phyloP scores from a whole-genome alignment of 2,797 vertebrate species.

The Scleropages formosus region DNA sequence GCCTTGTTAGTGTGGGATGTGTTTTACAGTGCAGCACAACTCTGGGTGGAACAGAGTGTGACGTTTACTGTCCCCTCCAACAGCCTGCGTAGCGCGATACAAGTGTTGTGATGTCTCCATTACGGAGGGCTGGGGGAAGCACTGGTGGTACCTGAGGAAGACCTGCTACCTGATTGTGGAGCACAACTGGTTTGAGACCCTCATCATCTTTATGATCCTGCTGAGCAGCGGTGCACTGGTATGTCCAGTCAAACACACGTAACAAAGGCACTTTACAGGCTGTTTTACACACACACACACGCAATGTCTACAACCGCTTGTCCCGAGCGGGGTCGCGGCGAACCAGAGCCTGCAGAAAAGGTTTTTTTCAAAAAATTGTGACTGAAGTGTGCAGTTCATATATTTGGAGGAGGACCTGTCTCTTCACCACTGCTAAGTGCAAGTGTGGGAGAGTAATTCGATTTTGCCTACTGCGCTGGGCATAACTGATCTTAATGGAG shows the following conservation, averaged over 20 bases:
- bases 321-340: too few relatives aligned
- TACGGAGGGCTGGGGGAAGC: conserved; percentile 86
- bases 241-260: conserved; percentile 38
- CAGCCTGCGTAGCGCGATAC: conserved; percentile 88
- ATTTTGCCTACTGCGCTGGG: neutral
- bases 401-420: neutral
- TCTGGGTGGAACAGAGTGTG: neutral
- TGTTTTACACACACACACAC: neutral
- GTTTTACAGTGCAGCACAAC: too few relatives aligned
- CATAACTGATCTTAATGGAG: neutral
- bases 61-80: conserved; percentile 8
- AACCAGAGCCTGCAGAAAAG: neutral
- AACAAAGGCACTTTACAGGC: too few relatives aligned
- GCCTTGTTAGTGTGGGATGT: neutral
- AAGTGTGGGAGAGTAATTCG: neutral
- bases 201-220: conserved; percentile 99
- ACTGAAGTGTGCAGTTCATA: neutral
- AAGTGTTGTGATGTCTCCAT: conserved; percentile 89
- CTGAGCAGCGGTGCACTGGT: conserved; percentile 97
- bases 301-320: too few relatives aligned
- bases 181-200: conserved; percentile 98
- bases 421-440: neutral
- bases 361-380: neutral
- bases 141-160: conserved; percentile 95
- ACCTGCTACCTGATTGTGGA: conserved; percentile 97